Evolutionary conservation across 2,888 invertebrate genomes (phyloP), one percentile per base, ranked within the genome.

Genomic region (Tiliacea citrago): DNA sequence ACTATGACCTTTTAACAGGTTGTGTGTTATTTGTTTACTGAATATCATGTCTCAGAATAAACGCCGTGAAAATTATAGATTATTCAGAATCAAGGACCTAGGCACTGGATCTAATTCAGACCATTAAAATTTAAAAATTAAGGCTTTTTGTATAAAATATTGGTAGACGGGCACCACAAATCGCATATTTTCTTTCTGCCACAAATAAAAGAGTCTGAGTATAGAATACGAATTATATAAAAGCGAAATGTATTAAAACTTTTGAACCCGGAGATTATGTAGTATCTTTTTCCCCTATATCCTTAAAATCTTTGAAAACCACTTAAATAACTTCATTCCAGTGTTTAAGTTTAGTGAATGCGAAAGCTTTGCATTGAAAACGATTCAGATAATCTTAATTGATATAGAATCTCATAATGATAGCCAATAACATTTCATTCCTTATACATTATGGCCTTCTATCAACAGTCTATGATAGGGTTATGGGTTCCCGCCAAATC

Each of bases 401-500:
- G 29, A 29, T 29, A 29, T 29, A 29, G 29, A 29, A 29, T 29
- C 45, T 63, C 4, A 16, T 24, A 68, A 63, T 53, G 2, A 58
- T 42, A 13, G 10, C 18, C 68, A 71, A 67, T 60, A 63, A 49
- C 3, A 80, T 68, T 70, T 55, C 68, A 81, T 70, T 76, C 58
- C n/a, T n/a, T n/a, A n/a, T n/a, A n/a, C n/a, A n/a, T n/a, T n/a
- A n/a, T n/a, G n/a, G n/a, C n/a, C n/a, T n/a, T n/a, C n/a, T n/a
- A n/a, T n/a, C n/a, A n/a, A n/a, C n/a, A n/a, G n/a, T n/a, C n/a
- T n/a, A 84, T 81, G 88, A 87, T 87, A 86, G 91, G 91, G 91
- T 91, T 91, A 85, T 62, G 82, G n/a, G 75, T 78, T 84, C 65
- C 86, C 88, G 86, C 88, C 86, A 88, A 88, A 90, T 88, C 88